Conservation (phyloP, 35 echinoderm and acorn worm genomes). For the Ophioderma brevispina region DNA sequence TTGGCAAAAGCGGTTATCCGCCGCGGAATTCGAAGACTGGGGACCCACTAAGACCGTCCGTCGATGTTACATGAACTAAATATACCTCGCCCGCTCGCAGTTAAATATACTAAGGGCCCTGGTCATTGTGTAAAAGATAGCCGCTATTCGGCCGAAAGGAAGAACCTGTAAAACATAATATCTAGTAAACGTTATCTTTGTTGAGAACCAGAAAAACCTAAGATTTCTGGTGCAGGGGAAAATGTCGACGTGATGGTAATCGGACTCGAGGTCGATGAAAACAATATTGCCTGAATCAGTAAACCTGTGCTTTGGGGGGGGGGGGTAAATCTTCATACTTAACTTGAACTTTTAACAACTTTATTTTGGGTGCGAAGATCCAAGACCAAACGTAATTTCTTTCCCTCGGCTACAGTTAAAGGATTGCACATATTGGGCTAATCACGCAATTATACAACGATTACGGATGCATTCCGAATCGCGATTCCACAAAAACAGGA, state of each 20-base stretch:
- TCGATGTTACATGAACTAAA: neutral
- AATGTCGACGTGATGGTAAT: constrained; percentile 29
- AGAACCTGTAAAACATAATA: constrained; percentile 11
- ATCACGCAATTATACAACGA: neutral
- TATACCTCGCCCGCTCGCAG: neutral
- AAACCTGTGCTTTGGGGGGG: neutral
- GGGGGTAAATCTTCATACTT: neutral
- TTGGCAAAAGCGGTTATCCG: too few relatives aligned
- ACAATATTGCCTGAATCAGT: neutral
- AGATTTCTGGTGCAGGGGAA: neutral
- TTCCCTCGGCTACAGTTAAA: neutral
- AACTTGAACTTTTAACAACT: neutral
- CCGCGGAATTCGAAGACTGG: neutral
- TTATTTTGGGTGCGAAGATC: neutral
- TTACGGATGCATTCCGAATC: neutral
- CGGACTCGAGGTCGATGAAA: constrained; percentile 32
- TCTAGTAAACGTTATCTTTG: neutral
- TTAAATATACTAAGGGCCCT: neutral
- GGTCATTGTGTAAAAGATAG: neutral
- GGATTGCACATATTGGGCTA: neutral
- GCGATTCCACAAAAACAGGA: neutral
- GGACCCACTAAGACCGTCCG: neutral
- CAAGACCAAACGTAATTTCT: neutral
- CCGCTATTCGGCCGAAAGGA: constrained; percentile 17
- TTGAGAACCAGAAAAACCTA: neutral